phyloP scores from a whole-genome alignment of 2,797 vertebrate genomes.

The Morus bassanus region DNA sequence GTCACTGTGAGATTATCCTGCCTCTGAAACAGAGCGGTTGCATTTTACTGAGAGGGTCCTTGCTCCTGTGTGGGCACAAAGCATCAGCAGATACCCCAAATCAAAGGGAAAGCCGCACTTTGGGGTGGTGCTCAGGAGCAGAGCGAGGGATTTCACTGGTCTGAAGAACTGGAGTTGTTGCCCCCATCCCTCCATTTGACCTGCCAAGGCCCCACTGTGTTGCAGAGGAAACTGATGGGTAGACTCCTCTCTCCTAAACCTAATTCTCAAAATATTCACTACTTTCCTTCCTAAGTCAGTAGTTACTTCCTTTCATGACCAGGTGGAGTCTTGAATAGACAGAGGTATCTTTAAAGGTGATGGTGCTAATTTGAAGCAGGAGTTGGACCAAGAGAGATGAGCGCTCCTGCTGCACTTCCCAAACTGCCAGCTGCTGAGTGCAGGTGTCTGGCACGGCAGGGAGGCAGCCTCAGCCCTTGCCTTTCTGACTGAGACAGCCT shows the following conservation, averaged over 20 bases:
- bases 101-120: neutral
- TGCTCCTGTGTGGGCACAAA: neutral
- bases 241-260: neutral
- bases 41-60: neutral
- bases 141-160: neutral
- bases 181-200: neutral
- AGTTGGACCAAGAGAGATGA: neutral
- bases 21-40: neutral
- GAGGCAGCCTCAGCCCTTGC: neutral
- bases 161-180: neutral
- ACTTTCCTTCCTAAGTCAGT: neutral
- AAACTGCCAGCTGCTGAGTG: neutral
- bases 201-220: neutral
- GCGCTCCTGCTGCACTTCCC: neutral
- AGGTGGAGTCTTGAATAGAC: neutral
- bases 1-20: neutral
- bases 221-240: neutral
- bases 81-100: neutral
- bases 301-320: fast-evolving
- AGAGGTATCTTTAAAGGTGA: neutral
- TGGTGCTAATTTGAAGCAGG: neutral
- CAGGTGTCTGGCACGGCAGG: fast-evolving
- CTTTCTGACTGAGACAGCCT: neutral
- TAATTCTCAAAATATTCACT: neutral
- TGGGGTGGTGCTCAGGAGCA: neutral